Base-by-base conservation (phyloP, 2,888 invertebrate species). In the Drosophila eohydei region DNA sequence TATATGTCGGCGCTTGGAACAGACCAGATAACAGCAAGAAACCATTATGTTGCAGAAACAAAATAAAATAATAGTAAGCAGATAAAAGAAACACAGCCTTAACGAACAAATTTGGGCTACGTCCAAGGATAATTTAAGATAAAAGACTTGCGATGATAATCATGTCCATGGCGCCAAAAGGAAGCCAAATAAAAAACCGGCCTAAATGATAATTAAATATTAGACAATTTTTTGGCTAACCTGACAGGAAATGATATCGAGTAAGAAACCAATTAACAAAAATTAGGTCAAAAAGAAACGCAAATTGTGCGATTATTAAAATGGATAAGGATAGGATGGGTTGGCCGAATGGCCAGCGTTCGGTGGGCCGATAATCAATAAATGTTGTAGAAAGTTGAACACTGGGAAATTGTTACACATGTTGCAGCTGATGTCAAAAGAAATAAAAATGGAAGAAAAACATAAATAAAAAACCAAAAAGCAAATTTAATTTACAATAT, bases 311-410 rank as follows among this genome's bases (percentile, higher is more conserved):
- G 61, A 67, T 64, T 74, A 75, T 80, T 68, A 75, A 82, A 11
- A 68, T 43, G 43, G 51, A 38, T 51, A 65, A 26, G 44, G 36
- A 38, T 28, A 7, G 11, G 38, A 28, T 48, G 60, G 34, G 44
- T 55, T 11, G 11, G 51, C 3, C 54, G 58, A 58, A 56, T 44
- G 50, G 44, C 32, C 48, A 71, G 36, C 36, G 11, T 21, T 11
- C 59, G 36, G 52, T 51, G 57, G n/a, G 9, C 70, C 85, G 70
- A 84, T 88, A 84, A 84, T 89, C 84, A 77, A 84, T 84, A 89
- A 84, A 84, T 77, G 80, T 79, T 74, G 74, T 73, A 72, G 77
- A 79, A 81, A 83, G 75, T 73, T 50, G 60, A 66, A 67, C 65
- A 67, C 60, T 81, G 87, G 76, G 73, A 78, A 84, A 79, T 84